These are phyloP conservation scores for Mormyrus proboscirostris DNA, from an alignment of 2,797 vertebrate genomes.

Conservation along the genomic window DNA sequence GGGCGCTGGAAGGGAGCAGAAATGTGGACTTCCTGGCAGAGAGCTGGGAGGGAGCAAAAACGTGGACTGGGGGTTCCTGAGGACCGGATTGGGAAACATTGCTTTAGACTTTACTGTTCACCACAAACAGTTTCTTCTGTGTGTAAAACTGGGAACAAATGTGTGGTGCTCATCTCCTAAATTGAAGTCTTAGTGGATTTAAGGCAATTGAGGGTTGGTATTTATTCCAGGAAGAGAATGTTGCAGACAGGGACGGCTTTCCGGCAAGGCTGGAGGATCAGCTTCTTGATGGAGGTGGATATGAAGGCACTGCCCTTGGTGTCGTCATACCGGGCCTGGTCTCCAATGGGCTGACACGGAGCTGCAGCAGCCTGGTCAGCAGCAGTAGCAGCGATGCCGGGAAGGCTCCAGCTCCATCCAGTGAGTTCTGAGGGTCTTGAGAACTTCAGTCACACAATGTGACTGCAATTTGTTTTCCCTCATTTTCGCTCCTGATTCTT, in stretches of 20 bases:
- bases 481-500: not conserved
- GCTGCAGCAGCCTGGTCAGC: slow-evolving; percentile 78
- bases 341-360: slow-evolving; percentile 77
- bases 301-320: slow-evolving; percentile 57
- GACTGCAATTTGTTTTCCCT: not conserved
- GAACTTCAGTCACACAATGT: not conserved
- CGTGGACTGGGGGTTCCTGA: not conserved
- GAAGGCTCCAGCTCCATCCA: slow-evolving; percentile 60
- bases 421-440: slow-evolving; percentile 49
- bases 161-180: not conserved
- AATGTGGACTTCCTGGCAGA: not conserved
- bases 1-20: not conserved
- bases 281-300: slow-evolving; percentile 55
- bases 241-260: slow-evolving; percentile 64
- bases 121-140: not conserved
- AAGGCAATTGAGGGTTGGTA: not conserved
- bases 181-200: not conserved
- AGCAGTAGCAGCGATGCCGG: slow-evolving; percentile 81
- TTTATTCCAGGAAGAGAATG: slow-evolving; percentile 69
- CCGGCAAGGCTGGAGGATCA: slow-evolving; percentile 75
- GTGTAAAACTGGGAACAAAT: not conserved
- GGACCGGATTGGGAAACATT: not conserved
- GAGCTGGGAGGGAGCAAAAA: not conserved
- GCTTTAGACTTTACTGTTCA: not conserved
- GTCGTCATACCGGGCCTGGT: slow-evolving; percentile 58